phyloP scores from a whole-genome alignment of 2,797 vertebrate genomes.

The Selene dorsalis region DNA sequence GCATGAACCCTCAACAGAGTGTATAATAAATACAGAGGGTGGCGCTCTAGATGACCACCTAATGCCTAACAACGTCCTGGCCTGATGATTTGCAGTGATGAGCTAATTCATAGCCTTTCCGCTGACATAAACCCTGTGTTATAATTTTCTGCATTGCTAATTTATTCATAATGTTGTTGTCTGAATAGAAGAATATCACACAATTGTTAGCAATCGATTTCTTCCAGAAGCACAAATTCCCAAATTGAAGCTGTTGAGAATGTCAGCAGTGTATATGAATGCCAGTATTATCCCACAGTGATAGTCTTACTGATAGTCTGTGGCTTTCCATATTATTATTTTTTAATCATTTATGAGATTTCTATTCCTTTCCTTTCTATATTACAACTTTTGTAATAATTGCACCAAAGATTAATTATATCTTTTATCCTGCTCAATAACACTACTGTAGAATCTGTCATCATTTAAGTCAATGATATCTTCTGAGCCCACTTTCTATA shows the following conservation, averaged over 20 bases:
- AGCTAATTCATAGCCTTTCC: neutral
- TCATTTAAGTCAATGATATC: conserved; percentile 28
- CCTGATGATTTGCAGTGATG: conserved; percentile 3
- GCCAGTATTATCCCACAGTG: neutral
- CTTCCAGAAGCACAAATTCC: conserved; percentile 7
- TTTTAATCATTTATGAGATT: conserved; percentile 6
- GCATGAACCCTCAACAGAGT: neutral
- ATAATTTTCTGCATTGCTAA: neutral
- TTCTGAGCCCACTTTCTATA: conserved; percentile 31
- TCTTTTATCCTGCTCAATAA: conserved; percentile 15
- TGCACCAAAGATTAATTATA: conserved; percentile 10
- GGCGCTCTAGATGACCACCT: neutral
- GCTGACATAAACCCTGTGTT: neutral
- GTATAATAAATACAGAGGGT: neutral
- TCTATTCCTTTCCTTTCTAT: neutral
- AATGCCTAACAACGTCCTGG: neutral
- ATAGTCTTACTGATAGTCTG: neutral
- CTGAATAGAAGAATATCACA: conserved; percentile 12
- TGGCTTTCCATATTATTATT: neutral
- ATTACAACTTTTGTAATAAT: conserved; percentile 23
- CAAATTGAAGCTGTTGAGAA: conserved; percentile 6
- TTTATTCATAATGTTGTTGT: neutral
- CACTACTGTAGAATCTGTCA: neutral
- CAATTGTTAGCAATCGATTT: neutral
- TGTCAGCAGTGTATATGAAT: neutral